Evolutionary conservation across 2,113 vertebrate genomes (phyloP).

Genomic region (Malaclemys terrapin): DNA sequence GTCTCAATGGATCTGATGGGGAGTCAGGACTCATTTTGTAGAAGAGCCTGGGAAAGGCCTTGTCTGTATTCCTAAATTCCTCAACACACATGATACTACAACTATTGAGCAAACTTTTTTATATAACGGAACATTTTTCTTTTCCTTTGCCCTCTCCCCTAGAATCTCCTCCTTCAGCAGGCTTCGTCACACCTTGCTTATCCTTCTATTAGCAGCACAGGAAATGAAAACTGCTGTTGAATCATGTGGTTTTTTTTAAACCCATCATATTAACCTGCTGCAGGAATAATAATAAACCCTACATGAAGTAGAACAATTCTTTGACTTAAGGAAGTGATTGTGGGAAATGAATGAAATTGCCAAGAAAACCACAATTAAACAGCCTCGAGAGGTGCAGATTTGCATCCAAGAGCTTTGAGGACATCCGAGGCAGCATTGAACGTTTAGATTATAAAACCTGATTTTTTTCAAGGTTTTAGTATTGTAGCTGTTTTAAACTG

Average conservation of each 20-base stretch:
- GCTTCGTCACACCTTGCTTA: background rate
- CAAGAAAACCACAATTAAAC: constrained; percentile 18
- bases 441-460: background rate
- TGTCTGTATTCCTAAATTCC: background rate
- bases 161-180: background rate
- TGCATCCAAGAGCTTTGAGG: background rate
- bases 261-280: constrained; percentile 19
- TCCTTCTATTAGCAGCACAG: background rate
- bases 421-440: background rate
- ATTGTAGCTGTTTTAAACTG: background rate
- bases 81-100: background rate
- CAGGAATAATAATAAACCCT: constrained; percentile 18
- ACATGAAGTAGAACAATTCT: constrained; percentile 27
- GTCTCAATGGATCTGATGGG: background rate
- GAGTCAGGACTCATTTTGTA: background rate
- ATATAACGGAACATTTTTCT: background rate
- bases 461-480: constrained; percentile 2
- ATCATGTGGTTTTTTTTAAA: background rate
- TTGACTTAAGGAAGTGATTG: background rate
- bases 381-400: background rate
- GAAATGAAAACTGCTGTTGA: background rate
- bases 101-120: accelerated
- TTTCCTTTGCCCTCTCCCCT: background rate
- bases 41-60: background rate
- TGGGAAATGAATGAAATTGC: constrained; percentile 46